Evolutionary conservation across 2,113 vertebrate genomes (phyloP), one percentile per base, ranked within the genome.

Genomic region (Gallinago undulata): DNA sequence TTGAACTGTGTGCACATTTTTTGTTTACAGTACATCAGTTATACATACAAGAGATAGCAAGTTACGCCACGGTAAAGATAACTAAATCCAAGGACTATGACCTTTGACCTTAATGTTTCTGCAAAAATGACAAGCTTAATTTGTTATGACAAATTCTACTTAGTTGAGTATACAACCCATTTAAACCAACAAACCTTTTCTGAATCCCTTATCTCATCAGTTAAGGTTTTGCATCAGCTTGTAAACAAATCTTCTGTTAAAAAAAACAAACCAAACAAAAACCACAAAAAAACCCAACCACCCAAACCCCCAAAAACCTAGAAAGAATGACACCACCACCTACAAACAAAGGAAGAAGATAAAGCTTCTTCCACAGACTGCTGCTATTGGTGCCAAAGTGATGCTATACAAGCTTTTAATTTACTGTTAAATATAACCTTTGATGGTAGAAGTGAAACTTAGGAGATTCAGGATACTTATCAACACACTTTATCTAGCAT

Each of bases 391-490:
- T 60, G 93, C n/a, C 60, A 48, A 59, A 77, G 3, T 39, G 47
- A 6, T 12, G 12, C 37, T 41, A 55, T 7, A 64, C 0, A 0
- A 82, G 53, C n/a, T 59, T 57, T 77, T 72, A 25, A 72, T 55
- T 70, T 83, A 62, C 56, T 28, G 39, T 60, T 79, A 48, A 33
- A 76, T 50, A 75, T 56, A 83, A 82, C 30, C 43, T 25, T 63
- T 60, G 6, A 82, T 13, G 13, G 45, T 39, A 88, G 88, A 95
- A 94, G 51, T 5, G 39, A 92, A 93, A 93, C 59, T 91, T 13
- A 5, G 5, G 17, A 55, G n/a, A 79, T 21, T 31, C 50, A 27
- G 45, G 16, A 48, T 35, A 59, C 18, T 47, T 10, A 47, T 77
- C 30, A 39, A 69, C 45, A 63, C 6, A 4, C 16, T 82, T 37